phyloP scores from a whole-genome alignment of 2,888 invertebrate genomes.

The Xestia xanthographa region DNA sequence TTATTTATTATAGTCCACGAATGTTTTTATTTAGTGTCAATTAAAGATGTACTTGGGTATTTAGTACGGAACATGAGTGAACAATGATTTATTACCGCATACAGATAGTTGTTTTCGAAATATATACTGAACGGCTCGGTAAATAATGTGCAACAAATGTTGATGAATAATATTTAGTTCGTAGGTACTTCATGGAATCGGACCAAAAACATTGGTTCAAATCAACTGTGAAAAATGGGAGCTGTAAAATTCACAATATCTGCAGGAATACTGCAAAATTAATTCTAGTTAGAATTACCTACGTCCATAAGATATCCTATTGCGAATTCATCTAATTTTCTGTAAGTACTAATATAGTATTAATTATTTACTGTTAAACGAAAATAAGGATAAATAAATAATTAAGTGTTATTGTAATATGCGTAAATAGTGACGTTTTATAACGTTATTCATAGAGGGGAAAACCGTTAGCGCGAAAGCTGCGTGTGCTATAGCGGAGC shows the following conservation, averaged over 20 bases:
- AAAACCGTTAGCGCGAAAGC: constrained; percentile 81
- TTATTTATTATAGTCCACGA: neutral
- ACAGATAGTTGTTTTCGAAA: constrained; percentile 20
- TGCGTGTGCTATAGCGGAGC: constrained; percentile 62
- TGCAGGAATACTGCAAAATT: neutral
- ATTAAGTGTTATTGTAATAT: constrained; percentile 47
- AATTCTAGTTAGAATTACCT: neutral
- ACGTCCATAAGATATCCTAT: neutral
- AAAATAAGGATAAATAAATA: constrained; percentile 57
- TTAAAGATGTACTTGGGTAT: constrained; percentile 5
- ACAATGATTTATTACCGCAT: neutral
- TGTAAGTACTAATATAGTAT: neutral
- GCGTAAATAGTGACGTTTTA: constrained; percentile 71
- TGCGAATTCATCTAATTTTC: constrained; percentile 1
- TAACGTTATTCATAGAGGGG: constrained; percentile 78
- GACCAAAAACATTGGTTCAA: constrained; percentile 23
- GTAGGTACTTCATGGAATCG: constrained; percentile 16
- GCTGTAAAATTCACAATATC: constrained; percentile 1
- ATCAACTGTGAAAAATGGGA: constrained; percentile 25
- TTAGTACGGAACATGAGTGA: neutral
- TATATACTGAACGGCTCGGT: constrained; percentile 1
- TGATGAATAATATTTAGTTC: constrained; percentile 29
- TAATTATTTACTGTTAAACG: constrained; percentile 15
- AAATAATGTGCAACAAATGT: constrained; percentile 29
- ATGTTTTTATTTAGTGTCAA: neutral